phyloP scores from a whole-genome alignment of 2,113 vertebrate species.

The Lutjanus erythropterus region DNA sequence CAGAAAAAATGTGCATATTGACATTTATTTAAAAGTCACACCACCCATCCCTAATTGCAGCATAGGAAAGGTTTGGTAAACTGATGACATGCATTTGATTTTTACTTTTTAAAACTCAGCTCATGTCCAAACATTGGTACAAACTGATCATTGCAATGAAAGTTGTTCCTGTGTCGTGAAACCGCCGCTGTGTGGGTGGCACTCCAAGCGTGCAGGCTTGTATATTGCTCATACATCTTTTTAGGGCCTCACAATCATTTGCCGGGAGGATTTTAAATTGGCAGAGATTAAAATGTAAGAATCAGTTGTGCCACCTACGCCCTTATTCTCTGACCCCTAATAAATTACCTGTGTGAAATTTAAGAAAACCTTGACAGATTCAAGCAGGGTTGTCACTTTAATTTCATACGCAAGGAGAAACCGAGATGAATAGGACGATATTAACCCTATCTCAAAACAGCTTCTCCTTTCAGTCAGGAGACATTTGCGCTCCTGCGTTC shows the following conservation, averaged over 20 bases:
- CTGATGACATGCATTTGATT: not conserved
- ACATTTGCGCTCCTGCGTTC: constrained; percentile 6
- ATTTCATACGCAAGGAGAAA: constrained; percentile 18
- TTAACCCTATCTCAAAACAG: constrained; percentile 29
- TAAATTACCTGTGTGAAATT: constrained; percentile 17
- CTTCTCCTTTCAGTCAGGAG: constrained; percentile 25
- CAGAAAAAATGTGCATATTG: too few species aligned
- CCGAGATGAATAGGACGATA: constrained; percentile 14
- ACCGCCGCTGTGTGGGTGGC: constrained; percentile 17
- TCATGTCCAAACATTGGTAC: not conserved
- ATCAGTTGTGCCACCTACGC: not conserved
- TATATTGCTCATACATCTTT: not conserved
- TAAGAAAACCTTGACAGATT: constrained; percentile 36
- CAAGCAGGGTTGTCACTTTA: not conserved
- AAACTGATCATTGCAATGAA: not conserved
- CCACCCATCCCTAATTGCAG: too few species aligned
- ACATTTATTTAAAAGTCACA: too few species aligned
- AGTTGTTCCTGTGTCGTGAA: not conserved
- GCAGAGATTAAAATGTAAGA: constrained; percentile 35
- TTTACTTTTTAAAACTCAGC: not conserved
- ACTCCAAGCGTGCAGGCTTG: not conserved
- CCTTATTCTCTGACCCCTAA: constrained; percentile 8
- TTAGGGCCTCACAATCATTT: constrained; percentile 12
- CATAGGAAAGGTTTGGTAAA: not conserved
- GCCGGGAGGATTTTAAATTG: constrained; percentile 23